Evolutionary conservation across 2,113 vertebrate species (phyloP), one percentile per base, ranked within the genome.

Genomic region (Passer domesticus): DNA sequence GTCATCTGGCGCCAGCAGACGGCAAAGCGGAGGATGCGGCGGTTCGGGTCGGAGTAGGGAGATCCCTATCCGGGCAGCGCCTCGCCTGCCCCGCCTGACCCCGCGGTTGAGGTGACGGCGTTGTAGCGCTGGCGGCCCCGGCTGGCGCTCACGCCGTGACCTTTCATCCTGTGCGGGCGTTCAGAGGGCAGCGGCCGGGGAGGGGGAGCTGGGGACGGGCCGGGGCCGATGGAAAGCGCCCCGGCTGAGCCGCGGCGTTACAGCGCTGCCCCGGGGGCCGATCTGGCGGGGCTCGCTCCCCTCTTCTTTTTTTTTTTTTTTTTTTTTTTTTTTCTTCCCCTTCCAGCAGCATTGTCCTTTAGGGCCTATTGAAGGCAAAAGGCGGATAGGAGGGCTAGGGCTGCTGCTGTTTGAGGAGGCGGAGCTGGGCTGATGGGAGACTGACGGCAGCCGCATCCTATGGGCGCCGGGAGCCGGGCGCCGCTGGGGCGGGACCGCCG

Each of bases 311-410:
- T 25, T 20, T 62, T 76, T 59, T 37, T 43, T 44, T 16, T 15
- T 10, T 21, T 14, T 30, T 13, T 24, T 28, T 44, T 10, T 21
- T 10, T 11, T 58, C 30, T 35, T 6, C 1, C 4, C 13, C 19
- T 67, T 16, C 39, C 37, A 33, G 8, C 58, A 81, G 93, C 94
- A 92, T 96, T 96, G 93, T 96, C 93, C 96, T 96, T 94, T 94
- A 74, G 91, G 96, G 91, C 96, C 93, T 96, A 70, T 86, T 37
- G 87, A 63, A 95, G 95, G 95, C 90, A 66, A 50, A 72, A 82
- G 93, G 89, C 93, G 64, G 80, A 86, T 63, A 37, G 92, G 43
- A 64, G 52, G 74, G 85, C 89, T 79, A 6, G 67, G 83, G 83
- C 87, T 87, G 89, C 87, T 35, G 94, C 80, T 31, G 77, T 7